Conservation (phyloP, 2,888 invertebrate species). For the Lordiphosa fenestrarum region DNA sequence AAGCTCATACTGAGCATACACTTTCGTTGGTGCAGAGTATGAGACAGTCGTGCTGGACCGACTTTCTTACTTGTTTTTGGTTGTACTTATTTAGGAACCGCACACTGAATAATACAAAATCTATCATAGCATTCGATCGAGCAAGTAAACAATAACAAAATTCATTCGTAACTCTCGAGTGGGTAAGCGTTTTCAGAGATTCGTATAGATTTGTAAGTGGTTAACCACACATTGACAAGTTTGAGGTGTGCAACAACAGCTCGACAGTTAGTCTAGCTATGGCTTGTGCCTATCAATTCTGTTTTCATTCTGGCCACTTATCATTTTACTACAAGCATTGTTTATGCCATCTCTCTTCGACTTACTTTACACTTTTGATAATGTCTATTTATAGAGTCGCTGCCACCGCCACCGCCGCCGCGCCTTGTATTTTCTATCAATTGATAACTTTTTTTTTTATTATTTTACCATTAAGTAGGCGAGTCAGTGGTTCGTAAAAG, state of each 20-base stretch:
- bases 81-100: too few relatives aligned
- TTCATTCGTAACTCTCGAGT: too few relatives aligned
- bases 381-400: slow-evolving; percentile 55
- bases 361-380: slow-evolving; percentile 50
- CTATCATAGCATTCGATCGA: not conserved
- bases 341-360: slow-evolving; percentile 12
- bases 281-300: slow-evolving; percentile 3
- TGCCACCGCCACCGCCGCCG: slow-evolving; percentile 27
- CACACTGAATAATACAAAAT: too few relatives aligned
- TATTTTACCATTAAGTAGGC: slow-evolving; percentile 3
- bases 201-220: not conserved
- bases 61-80: too few relatives aligned
- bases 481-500: slow-evolving; percentile 23
- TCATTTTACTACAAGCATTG: slow-evolving; percentile 24
- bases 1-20: too few relatives aligned
- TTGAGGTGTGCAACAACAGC: not conserved
- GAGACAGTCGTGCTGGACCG: too few relatives aligned
- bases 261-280: slow-evolving; percentile 2
- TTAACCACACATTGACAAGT: slow-evolving; percentile 6
- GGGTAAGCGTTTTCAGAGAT: not conserved
- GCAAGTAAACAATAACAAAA: too few relatives aligned
- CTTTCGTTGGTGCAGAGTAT: too few relatives aligned
- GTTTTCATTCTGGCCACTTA: slow-evolving; percentile 15
- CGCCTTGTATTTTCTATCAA: slow-evolving; percentile 33
- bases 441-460: slow-evolving; percentile 34